These are phyloP conservation scores for Halesus radiatus DNA, from an alignment of 1,140 invertebrate species.

Conservation along the genomic window DNA sequence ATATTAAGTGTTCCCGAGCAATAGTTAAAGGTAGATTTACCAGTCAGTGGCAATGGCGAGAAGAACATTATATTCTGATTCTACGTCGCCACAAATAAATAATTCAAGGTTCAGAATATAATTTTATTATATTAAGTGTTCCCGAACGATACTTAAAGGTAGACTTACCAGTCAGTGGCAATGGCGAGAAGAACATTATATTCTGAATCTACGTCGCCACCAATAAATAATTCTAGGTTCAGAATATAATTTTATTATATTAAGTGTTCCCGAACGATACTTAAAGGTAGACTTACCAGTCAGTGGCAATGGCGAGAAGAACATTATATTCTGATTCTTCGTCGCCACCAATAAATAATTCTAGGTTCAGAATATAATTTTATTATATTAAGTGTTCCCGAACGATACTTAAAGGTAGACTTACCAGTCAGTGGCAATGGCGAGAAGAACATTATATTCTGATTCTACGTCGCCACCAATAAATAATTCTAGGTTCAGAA, in stretches of 20 bases:
- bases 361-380: no score
- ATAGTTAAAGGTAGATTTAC: constrained; percentile 28
- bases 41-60: constrained; percentile 83
- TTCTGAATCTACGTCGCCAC: constrained; percentile 70
- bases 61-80: constrained; percentile 74
- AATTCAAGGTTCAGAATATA: no score
- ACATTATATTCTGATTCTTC: constrained; percentile 71
- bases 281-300: constrained; percentile 68
- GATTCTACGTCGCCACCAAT: constrained; percentile 68
- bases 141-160: background rate
- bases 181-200: constrained; percentile 77
- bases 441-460: constrained; percentile 75
- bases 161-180: constrained; percentile 75
- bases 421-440: constrained; percentile 80
- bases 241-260: no score
- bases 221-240: no score
- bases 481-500: no score
- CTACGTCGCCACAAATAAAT: constrained; percentile 67
- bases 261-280: background rate
- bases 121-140: no score
- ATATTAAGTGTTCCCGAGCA: no score
- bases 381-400: no score
- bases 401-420: background rate
- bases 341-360: constrained; percentile 69
- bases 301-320: constrained; percentile 80